These are phyloP conservation scores for Bacillus rossius DNA, from an alignment of 1,140 invertebrate genomes.

Conservation along the genomic window DNA sequence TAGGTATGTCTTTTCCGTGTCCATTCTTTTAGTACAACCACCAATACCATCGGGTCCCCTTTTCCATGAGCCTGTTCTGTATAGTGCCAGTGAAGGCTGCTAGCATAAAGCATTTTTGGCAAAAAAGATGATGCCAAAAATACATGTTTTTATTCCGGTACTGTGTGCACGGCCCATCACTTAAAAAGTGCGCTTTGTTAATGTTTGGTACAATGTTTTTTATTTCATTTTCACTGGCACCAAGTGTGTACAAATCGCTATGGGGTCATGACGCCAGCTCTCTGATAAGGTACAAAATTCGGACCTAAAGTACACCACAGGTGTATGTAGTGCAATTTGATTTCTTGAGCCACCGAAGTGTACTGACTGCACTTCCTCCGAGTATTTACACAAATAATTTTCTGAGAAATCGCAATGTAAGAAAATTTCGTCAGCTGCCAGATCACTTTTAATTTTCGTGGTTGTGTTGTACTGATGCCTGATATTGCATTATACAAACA, in stretches of 20 bases:
- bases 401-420: constrained; percentile 13
- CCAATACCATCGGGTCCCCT: not conserved
- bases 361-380: constrained; percentile 12
- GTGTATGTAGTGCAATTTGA: constrained; percentile 13
- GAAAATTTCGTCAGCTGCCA: constrained; percentile 2
- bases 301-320: not conserved
- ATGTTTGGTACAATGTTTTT: not conserved
- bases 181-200: not conserved
- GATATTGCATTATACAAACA: not conserved
- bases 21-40: not conserved
- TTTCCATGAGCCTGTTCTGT: not conserved
- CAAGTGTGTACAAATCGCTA: constrained; percentile 21
- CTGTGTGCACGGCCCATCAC: not conserved
- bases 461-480: constrained; percentile 1
- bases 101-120: not conserved
- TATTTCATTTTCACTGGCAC: constrained; percentile 7
- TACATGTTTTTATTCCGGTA: not conserved
- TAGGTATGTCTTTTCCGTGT: not conserved
- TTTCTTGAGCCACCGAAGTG: constrained; percentile 16
- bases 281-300: constrained; percentile 21
- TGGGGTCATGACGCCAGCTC: constrained; percentile 19
- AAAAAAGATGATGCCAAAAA: not conserved
- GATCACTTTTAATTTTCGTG: constrained; percentile 3
- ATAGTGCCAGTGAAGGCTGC: not conserved
- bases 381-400: constrained; percentile 15